A percentile compares a stretch with the other conserved stretches of the same genome.
These are phyloP conservation scores for Diachasma alloeum DNA, from an alignment of 1,140 invertebrate genomes.

Conservation along the genomic window DNA sequence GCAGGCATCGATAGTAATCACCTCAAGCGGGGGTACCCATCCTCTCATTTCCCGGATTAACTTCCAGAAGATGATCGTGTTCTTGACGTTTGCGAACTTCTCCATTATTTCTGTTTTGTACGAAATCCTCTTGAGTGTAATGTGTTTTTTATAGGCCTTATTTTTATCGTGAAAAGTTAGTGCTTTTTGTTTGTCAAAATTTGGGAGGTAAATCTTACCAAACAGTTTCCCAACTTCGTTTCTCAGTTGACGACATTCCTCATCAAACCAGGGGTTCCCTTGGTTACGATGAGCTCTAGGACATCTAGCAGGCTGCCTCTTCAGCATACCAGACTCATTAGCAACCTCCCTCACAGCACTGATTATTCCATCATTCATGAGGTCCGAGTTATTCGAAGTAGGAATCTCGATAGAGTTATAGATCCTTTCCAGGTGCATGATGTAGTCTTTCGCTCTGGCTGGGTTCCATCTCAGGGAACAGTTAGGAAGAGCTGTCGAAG, in stretches of 20 bases:
- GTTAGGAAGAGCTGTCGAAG: no score
- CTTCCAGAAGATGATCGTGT: constrained; percentile 23
- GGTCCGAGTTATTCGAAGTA: no score
- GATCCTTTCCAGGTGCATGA: no score
- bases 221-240: no score
- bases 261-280: constrained; percentile 4
- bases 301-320: neutral
- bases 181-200: no score
- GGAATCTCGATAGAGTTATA: no score
- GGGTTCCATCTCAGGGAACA: no score
- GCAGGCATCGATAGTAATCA: constrained; percentile 14
- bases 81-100: constrained; percentile 22
- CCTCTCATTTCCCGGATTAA: neutral
- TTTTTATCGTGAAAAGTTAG: no score
- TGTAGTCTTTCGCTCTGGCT: no score
- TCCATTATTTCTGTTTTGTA: neutral
- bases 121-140: neutral
- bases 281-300: neutral
- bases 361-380: neutral
- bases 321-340: neutral
- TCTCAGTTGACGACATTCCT: neutral
- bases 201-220: no score
- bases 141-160: neutral
- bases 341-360: neutral
- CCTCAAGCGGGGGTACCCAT: neutral